Evolutionary conservation across 1,140 invertebrate species (phyloP), one percentile per base, ranked within the genome.

Genomic region (Drosophila tropicalis): DNA sequence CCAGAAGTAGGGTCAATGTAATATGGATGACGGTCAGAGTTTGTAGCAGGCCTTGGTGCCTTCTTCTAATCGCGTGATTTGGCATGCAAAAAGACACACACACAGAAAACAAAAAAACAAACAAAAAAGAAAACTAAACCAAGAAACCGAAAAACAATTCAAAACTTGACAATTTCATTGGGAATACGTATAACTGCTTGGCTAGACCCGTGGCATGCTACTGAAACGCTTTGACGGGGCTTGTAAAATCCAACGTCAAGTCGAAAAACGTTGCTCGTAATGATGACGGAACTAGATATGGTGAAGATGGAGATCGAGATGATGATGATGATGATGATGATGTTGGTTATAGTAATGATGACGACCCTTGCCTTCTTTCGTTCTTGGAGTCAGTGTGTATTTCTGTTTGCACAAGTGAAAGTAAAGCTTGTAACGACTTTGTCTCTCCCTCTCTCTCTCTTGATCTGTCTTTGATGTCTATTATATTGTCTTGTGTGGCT

Each of bases 331-430:
- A 68, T 5, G 3, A 25, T n/a, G 39, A 44, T 29, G 17, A 51
- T 19, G 44, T 6, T 5, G 29, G 29, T 29, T 29, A 29, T 6
- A 29, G 12, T 13, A 29, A 22, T 60, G 41, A 56, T 65, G 67
- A 34, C 64, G 74, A 77, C 74, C 75, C 61, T 76, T 66, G 60
- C 70, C 74, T 62, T 44, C 40, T 40, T 54, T 41, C 72, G 76
- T 86, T 89, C 70, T 83, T 87, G 67, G 73, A 47, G 7, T 32
- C 10, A 41, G 32, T 51, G 32, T 40, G 56, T 44, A 15, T 44
- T 64, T 64, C 56, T 87, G 79, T 87, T 87, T 87, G 80, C 73
- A 87, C 83, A 87, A 87, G 83, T 87, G 83, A 87, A 87, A 87
- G 83, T 89, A 79, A 76, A 70, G 76, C 82, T 81, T 79, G 67